A percentile compares a stretch with the other conserved stretches of the same genome.
These are phyloP conservation scores for Aphaenogaster floridana DNA, from an alignment of 1,140 invertebrate species.

Conservation along the genomic window DNA sequence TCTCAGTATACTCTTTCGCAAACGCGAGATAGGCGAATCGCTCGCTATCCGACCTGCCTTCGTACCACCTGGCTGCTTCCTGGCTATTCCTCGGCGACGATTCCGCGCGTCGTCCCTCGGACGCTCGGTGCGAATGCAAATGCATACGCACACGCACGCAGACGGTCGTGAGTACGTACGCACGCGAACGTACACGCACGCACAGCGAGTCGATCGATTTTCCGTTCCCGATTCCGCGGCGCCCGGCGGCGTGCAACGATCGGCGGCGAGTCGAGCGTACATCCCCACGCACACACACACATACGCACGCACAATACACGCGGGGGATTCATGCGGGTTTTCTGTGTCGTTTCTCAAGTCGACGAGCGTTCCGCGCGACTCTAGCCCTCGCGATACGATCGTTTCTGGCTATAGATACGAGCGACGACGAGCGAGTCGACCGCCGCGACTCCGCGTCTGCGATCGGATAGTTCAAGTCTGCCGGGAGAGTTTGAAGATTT, in stretches of 20 bases:
- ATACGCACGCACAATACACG: neutral
- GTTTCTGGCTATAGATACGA: slow-evolving; percentile 42
- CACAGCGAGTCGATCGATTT: slow-evolving; percentile 49
- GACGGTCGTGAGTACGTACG: neutral
- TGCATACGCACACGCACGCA: neutral
- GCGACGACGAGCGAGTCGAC: slow-evolving; percentile 20
- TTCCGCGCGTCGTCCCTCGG: neutral
- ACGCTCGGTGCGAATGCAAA: slow-evolving; percentile 34
- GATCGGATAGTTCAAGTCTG: neutral
- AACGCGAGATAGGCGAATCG: neutral
- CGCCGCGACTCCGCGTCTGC: slow-evolving; percentile 16
- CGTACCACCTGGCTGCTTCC: neutral
- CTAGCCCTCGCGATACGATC: slow-evolving; percentile 37
- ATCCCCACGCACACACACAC: neutral
- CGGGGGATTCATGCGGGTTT: slow-evolving; percentile 34
- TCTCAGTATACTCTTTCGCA: neutral
- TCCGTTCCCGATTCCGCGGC: slow-evolving; percentile 58
- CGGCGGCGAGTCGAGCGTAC: slow-evolving; percentile 20
- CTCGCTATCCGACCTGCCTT: neutral
- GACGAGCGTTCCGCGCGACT: slow-evolving; percentile 12
- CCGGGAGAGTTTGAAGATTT: slow-evolving; percentile 15
- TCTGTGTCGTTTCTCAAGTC: slow-evolving; percentile 46
- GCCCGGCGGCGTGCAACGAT: slow-evolving; percentile 48
- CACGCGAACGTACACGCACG: neutral
- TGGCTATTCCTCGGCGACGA: neutral